Conservation (phyloP, 2,888 invertebrate genomes). For the Mythimna ferrago region DNA sequence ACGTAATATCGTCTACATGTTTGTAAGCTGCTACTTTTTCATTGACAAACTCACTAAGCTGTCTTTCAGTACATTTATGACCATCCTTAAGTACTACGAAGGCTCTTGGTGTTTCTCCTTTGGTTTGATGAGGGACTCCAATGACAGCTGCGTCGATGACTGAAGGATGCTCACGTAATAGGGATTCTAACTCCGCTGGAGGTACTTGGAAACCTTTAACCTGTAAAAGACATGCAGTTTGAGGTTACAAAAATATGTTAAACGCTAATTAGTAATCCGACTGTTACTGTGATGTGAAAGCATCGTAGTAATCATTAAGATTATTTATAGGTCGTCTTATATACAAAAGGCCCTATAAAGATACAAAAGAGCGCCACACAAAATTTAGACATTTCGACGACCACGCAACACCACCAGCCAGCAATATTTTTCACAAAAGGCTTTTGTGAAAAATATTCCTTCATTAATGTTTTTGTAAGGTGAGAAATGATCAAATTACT, state of each 20-base stretch:
- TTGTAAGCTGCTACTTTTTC: constrained; percentile 95
- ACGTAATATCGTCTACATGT: constrained; percentile 92
- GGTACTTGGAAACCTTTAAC: constrained; percentile 95
- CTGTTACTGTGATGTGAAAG: neutral
- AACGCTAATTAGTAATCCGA: no score
- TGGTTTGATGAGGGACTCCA: constrained; percentile 93
- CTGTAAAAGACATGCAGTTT: constrained; percentile 66
- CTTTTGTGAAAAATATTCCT: no score
- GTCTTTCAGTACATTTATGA: constrained; percentile 80
- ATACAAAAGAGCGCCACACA: no score
- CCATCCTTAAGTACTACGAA: constrained; percentile 91
- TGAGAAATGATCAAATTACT: no score
- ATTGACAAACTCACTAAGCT: constrained; percentile 92
- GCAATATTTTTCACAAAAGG: no score
- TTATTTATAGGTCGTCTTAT: neutral
- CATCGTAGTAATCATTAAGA: no score
- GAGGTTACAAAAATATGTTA: neutral
- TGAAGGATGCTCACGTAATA: constrained; percentile 93
- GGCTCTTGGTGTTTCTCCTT: constrained; percentile 95
- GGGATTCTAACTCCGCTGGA: constrained; percentile 96
- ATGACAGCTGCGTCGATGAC: constrained; percentile 96
- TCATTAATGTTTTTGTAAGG: no score
- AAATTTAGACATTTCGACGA: no score
- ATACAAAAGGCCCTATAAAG: neutral
- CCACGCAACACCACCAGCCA: no score